phyloP scores from a whole-genome alignment of 2,113 vertebrate genomes.

The Dasyornis broadbenti region DNA sequence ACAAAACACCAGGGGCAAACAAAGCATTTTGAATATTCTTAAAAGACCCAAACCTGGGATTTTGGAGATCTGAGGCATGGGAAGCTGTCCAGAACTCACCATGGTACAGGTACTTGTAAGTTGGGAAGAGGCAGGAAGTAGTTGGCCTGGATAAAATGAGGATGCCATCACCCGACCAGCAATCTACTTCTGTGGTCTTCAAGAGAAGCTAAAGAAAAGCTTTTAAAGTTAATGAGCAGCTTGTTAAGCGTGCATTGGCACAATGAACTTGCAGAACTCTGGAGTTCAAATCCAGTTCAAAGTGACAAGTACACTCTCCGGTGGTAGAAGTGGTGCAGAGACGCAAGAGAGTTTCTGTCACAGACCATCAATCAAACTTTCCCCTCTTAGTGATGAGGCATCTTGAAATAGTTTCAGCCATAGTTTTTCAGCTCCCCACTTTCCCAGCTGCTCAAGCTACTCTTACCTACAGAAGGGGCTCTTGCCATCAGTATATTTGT shows the following conservation, averaged over 20 bases:
- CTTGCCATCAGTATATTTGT: not conserved
- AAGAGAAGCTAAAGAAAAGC: slow-evolving; percentile 15
- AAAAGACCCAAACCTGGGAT: not conserved
- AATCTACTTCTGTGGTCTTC: not conserved
- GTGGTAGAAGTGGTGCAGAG: not conserved
- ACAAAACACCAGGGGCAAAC: not conserved
- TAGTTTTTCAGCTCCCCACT: not conserved
- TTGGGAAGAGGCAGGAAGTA: not conserved
- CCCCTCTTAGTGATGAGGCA: not conserved
- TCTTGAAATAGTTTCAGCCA: not conserved
- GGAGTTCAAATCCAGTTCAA: slow-evolving; percentile 39
- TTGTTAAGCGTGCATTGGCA: not conserved
- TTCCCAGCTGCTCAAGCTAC: not conserved
- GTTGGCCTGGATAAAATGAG: not conserved
- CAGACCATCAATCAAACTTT: not conserved
- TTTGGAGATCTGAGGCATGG: not conserved
- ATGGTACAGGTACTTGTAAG: not conserved
- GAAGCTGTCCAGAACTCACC: not conserved
- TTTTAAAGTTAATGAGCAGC: not conserved
- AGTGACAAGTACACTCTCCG: not conserved
- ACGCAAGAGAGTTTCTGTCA: not conserved
- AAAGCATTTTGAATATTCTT: not conserved
- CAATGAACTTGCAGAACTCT: not conserved
- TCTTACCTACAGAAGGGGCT: not conserved
- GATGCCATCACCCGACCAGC: not conserved